Base-by-base conservation (phyloP, 1,140 invertebrate species). In the Maniola jurtina region DNA sequence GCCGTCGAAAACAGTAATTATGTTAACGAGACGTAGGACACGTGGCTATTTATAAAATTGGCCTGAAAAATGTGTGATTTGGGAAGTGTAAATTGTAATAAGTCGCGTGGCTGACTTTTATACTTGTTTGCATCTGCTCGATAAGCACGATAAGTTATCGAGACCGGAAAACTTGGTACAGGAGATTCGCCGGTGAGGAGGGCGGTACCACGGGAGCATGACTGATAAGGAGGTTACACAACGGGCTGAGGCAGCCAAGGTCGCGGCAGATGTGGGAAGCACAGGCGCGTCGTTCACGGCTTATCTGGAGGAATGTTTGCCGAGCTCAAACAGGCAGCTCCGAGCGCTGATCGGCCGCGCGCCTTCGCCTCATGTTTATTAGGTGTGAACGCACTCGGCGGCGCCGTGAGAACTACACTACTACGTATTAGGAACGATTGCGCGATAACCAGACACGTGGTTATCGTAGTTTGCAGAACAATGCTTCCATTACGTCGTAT, bases 261-360 rank as follows among this genome's bases (percentile, higher is more conserved):
- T 86, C 84, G 86, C 72, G 77, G 79, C 87, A 89, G 87, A 88
- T 89, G 87, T 88, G 87, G 84, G 85, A 88, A 89, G 84, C 76
- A 89, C 79, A 89, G 77, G 77, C 83, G 68, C 71, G 72, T 70
- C 81, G 83, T 88, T 89, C 77, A 89, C 73, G 59, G 75, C 79
- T 86, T 89, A 89, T 88, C 86, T 82, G 58, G 59, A 58, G 57
- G 72, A 71, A 76, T 87, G 79, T 87, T 87, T 88, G 79, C 76
- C 67, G 70, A 79, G 69, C 70, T 75, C 83, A 88, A 88, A 89
- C 81, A 89, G 82, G 79, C 76, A 84, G 77, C 66, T 62, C 63
- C 70, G 72, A 70, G 66, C 66, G 62, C 74, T 1, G 74, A 68
- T 71, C 72, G 71, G 40, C 63, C 67, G 54, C 72, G 75, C 73